Conservation (phyloP, 1,140 invertebrate species). For the Sipha flava region DNA sequence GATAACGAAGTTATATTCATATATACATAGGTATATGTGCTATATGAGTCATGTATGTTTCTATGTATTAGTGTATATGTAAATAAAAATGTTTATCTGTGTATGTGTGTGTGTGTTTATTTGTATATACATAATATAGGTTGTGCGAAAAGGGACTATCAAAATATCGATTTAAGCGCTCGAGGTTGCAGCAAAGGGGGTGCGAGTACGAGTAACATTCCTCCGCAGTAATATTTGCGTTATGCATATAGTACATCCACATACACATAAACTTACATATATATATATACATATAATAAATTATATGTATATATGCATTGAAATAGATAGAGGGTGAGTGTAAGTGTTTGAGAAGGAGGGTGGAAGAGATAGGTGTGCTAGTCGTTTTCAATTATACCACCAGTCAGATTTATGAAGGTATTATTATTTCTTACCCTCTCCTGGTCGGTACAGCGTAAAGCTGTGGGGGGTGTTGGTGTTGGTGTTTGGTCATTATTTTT, state of each 20-base stretch:
- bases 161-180: constrained; percentile 15
- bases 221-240: background rate
- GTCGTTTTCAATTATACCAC: constrained; percentile 28
- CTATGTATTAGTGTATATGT: no score
- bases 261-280: background rate
- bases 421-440: background rate
- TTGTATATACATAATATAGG: background rate
- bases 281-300: background rate
- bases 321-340: background rate
- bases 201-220: background rate
- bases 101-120: background rate
- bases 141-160: background rate
- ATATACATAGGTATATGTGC: no score
- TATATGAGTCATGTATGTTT: no score
- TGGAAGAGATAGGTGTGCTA: background rate
- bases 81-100: no score
- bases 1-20: no score
- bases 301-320: background rate
- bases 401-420: constrained; percentile 28
- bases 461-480: background rate
- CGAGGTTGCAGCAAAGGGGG: background rate
- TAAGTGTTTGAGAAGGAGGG: background rate
- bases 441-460: background rate
- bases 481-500: constrained; percentile 18
- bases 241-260: no score